Evolutionary conservation across 2,797 vertebrate species (phyloP).

Genomic region (Mycteria americana): DNA sequence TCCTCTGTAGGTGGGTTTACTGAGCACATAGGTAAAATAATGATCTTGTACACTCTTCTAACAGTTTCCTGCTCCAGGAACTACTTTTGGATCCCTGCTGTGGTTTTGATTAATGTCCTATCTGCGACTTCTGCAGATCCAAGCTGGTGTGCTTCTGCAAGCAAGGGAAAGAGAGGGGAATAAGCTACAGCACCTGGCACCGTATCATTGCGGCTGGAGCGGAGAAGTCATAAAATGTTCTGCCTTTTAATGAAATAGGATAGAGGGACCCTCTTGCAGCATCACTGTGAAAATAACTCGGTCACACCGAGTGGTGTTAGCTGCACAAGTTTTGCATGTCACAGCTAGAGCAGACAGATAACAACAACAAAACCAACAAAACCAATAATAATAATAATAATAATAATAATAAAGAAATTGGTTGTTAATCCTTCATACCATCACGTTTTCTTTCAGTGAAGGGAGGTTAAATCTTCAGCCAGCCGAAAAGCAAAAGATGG

Average conservation of each 20-base stretch:
- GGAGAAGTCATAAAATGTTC: slow-evolving; percentile 32
- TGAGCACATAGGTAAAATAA: slow-evolving; percentile 27
- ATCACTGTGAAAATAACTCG: neutral
- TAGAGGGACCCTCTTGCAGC: neutral
- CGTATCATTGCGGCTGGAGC: neutral
- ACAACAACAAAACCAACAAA: neutral
- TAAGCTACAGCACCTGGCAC: neutral
- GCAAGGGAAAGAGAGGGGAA: neutral
- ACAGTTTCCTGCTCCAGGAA: slow-evolving; percentile 46
- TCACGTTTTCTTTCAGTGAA: neutral
- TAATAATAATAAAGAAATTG: neutral
- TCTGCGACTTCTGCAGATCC: slow-evolving; percentile 33
- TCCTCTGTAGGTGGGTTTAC: neutral
- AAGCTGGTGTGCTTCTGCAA: slow-evolving; percentile 21
- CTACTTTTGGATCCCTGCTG: slow-evolving; percentile 20
- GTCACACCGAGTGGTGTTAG: neutral
- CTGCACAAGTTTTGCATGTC: neutral
- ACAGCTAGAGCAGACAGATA: neutral
- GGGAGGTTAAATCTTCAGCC: neutral
- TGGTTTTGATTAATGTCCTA: slow-evolving; percentile 61
- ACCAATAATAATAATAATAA: neutral
- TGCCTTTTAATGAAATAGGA: slow-evolving; percentile 34
- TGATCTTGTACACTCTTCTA: neutral
- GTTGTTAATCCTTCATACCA: neutral
- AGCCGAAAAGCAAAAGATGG: neutral